Evolutionary conservation across 2,888 invertebrate genomes (phyloP), one percentile per base, ranked within the genome.

Genomic region (Eustalomyia histrio): DNA sequence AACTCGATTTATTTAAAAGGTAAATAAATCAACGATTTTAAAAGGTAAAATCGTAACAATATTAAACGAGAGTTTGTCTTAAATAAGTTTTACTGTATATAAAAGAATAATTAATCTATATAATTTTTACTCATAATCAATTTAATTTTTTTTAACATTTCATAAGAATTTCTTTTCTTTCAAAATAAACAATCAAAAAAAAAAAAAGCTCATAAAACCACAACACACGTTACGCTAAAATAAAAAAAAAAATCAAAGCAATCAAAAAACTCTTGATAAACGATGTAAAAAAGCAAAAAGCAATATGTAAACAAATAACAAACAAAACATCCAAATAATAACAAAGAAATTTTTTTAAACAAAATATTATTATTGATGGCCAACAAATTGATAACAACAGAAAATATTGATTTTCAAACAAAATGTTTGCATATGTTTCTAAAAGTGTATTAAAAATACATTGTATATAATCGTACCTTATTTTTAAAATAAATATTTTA

Each of bases 351-450:
- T 52, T 6, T n/a, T 39, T 39, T 52, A 68, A 60, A 35, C 21
- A 61, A 61, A 57, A 60, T 58, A 47, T n/a, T 29, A 8, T n/a
- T 47, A 4, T 12, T 43, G 69, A 43, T 52, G 47, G 63, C 18
- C 63, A 47, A 63, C 63, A 63, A 63, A n/a, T 68, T 79, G 63
- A 79, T 68, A 39, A 52, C 52, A 74, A 63, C 29, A 67, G 10
- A 39, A 72, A 65, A 50, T 67, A 63, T 68, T 52, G 29, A 61
- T 63, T 57, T 43, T 68, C 29, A 53, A 53, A 68, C 52, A 52
- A 76, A 68, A 73, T 68, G 80, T 80, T 76, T 76, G 64, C 80
- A 80, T 18, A 69, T 80, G 75, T 75, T 75, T 14, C 35, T 63
- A 7, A 29, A 29, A 29, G 29, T 39, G 39, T 39, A 10, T 39